phyloP scores from a whole-genome alignment of 2,797 vertebrate species.

The Erpetoichthys calabaricus region DNA sequence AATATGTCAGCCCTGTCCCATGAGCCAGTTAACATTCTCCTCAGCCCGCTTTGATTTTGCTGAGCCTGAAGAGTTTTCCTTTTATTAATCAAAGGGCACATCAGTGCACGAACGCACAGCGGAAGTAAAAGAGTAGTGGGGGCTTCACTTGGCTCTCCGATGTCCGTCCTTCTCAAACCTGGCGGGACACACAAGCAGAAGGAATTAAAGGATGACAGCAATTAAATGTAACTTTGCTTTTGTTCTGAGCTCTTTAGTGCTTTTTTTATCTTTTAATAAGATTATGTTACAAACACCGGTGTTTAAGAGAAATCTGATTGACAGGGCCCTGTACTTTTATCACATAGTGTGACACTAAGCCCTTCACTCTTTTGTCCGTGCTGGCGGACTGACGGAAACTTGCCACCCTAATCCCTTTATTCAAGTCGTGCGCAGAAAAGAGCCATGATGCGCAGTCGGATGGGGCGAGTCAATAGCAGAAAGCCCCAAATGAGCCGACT shows the following conservation, averaged over 20 bases:
- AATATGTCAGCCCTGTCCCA: too few species aligned
- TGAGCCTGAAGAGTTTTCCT: too few species aligned
- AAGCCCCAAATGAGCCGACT: too few species aligned
- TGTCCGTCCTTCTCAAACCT: slow-evolving; percentile 6
- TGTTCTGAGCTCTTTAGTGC: slow-evolving; percentile 36
- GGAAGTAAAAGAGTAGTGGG: neutral
- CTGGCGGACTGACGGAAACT: slow-evolving; percentile 89
- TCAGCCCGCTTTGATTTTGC: too few species aligned
- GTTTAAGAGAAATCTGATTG: slow-evolving; percentile 73
- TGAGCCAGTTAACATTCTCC: too few species aligned
- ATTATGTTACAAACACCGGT: slow-evolving; percentile 80
- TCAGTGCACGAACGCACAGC: neutral
- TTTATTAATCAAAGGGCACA: too few species aligned
- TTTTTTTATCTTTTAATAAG: slow-evolving; percentile 83
- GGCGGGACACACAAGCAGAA: slow-evolving; percentile 26
- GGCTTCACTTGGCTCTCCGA: neutral
- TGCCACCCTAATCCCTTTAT: slow-evolving; percentile 96
- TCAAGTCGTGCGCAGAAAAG: slow-evolving; percentile 86
- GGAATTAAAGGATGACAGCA: slow-evolving; percentile 37
- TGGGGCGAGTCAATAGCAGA: slow-evolving; percentile 63
- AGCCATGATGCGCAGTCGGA: slow-evolving; percentile 57
- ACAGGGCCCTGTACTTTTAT: slow-evolving; percentile 94
- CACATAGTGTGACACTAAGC: slow-evolving; percentile 89
- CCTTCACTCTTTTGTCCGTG: slow-evolving; percentile 73
- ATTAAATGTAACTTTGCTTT: slow-evolving; percentile 68